Conservation (phyloP, 2,113 vertebrate species). For the Emberiza fucata region DNA sequence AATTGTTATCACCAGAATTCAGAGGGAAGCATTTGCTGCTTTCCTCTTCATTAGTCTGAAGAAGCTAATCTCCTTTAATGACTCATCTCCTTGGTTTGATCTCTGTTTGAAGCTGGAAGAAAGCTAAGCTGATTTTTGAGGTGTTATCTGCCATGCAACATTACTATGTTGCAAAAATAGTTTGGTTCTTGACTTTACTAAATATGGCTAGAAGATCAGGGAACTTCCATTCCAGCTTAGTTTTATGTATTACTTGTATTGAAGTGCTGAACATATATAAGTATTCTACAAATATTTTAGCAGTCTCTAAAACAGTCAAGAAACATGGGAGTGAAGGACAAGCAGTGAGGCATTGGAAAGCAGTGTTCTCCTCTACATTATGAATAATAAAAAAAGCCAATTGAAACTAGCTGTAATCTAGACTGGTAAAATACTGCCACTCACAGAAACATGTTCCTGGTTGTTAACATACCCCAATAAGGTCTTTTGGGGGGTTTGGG, state of each 20-base stretch:
- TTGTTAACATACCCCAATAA: not conserved
- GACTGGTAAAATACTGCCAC: not conserved
- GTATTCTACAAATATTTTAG: not conserved
- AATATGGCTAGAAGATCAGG: not conserved
- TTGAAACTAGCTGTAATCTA: not conserved
- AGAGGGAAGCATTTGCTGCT: not conserved
- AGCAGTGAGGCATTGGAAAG: not conserved
- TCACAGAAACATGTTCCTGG: not conserved
- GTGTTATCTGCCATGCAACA: not conserved
- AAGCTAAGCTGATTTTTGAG: not conserved
- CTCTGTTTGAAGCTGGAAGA: not conserved
- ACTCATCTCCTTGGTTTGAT: not conserved
- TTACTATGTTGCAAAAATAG: not conserved
- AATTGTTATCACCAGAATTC: not conserved
- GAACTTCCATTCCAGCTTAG: not conserved
- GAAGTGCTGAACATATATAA: not conserved
- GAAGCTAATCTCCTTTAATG: constrained; percentile 1
- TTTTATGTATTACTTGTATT: not conserved
- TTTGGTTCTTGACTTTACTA: not conserved
- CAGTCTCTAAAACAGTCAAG: not conserved
- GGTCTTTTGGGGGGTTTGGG: not conserved
- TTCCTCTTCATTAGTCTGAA: not conserved
- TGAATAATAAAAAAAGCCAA: not conserved
- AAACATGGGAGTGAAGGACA: not conserved
- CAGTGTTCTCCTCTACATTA: not conserved